Evolutionary conservation across 2,888 invertebrate genomes (phyloP).

Genomic region (Plebejus melissa): DNA sequence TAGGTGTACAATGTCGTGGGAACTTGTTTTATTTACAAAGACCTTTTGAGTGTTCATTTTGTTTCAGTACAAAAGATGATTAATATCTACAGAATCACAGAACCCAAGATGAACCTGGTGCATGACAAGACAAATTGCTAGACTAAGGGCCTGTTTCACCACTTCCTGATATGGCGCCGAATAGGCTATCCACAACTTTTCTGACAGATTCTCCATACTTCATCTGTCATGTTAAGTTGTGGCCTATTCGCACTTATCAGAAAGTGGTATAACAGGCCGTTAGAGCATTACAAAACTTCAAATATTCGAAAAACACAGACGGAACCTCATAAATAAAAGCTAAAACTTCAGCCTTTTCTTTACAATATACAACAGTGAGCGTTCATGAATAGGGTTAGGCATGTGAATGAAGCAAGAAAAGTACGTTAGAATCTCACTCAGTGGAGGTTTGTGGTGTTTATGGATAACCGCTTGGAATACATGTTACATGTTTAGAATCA

Average conservation of each 20-base stretch:
- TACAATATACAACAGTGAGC: not conserved
- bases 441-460: not conserved
- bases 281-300: not conserved
- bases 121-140: not conserved
- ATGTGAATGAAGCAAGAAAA: slow-evolving; percentile 3
- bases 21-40: slow-evolving; percentile 8
- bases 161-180: too few species aligned
- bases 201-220: too few species aligned
- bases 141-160: too few species aligned
- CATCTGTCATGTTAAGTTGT: too few species aligned
- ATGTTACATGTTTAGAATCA: not conserved
- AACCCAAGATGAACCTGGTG: not conserved
- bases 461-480: slow-evolving; percentile 5
- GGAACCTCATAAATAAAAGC: not conserved
- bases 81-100: not conserved
- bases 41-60: not conserved
- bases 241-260: too few species aligned
- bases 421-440: slow-evolving; percentile 11
- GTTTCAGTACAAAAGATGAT: slow-evolving; percentile 9
- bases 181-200: too few species aligned
- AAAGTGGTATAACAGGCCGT: not conserved
- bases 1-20: slow-evolving; percentile 12
- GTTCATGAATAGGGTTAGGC: not conserved
- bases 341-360: not conserved
- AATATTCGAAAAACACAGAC: too few species aligned